Evolutionary conservation across 2,888 invertebrate species (phyloP).

Genomic region (Branchellion lobata): DNA sequence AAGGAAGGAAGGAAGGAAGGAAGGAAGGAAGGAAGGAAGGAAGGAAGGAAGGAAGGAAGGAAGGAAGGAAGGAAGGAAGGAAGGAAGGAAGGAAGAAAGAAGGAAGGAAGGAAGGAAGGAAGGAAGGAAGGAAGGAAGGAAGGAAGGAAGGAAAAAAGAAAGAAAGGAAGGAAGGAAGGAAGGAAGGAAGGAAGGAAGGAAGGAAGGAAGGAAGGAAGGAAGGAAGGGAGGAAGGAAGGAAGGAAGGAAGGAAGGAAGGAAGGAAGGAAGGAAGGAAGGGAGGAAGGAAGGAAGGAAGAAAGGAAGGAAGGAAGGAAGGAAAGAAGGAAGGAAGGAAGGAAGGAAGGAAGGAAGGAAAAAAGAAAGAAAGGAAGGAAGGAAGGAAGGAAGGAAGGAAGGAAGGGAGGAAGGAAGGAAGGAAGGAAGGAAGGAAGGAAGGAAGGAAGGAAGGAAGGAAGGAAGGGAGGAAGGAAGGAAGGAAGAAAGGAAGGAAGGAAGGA

Average conservation of each 20-base stretch:
- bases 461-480: neutral
- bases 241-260: neutral
- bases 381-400: too few relatives aligned
- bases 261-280: neutral
- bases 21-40: slow-evolving; percentile 52
- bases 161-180: neutral
- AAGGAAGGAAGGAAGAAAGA: slow-evolving; percentile 1
- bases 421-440: neutral
- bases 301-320: too few relatives aligned
- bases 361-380: neutral
- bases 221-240: slow-evolving; percentile 48
- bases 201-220: slow-evolving; percentile 50
- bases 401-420: neutral
- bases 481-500: too few relatives aligned
- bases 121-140: slow-evolving; percentile 49
- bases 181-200: slow-evolving; percentile 52
- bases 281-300: too few relatives aligned
- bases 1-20: neutral
- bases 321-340: neutral
- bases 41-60: slow-evolving; percentile 49
- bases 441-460: neutral
- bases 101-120: slow-evolving; percentile 52
- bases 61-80: slow-evolving; percentile 46
- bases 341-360: neutral
- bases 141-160: slow-evolving; percentile 47